phyloP scores from a whole-genome alignment of 2,888 invertebrate species.

The Polymixis lichenea region DNA sequence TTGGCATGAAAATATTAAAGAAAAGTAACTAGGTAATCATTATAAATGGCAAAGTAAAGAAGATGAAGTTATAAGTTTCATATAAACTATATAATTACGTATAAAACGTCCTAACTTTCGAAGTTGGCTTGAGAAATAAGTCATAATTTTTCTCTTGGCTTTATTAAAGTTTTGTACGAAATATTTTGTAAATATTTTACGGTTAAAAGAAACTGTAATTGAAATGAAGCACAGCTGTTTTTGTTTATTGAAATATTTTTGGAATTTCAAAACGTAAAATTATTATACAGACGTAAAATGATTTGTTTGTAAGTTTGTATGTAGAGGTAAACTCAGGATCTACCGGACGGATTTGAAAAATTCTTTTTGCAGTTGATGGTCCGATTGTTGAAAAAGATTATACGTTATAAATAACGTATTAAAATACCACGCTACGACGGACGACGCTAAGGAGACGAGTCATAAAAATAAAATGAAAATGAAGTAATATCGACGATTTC shows the following conservation, averaged over 20 bases:
- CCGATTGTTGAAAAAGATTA: too few species aligned
- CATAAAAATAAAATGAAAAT: too few species aligned
- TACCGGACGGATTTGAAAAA: too few species aligned
- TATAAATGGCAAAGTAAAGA: background rate
- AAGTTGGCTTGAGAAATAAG: slow-evolving; percentile 15
- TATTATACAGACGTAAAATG: too few species aligned
- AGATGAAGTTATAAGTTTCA: background rate
- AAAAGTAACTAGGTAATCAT: background rate
- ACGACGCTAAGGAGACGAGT: too few species aligned
- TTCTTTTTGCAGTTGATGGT: too few species aligned
- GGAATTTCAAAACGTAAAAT: background rate
- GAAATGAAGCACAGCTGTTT: slow-evolving; percentile 17
- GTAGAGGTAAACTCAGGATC: too few species aligned
- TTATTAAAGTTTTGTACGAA: slow-evolving; percentile 21
- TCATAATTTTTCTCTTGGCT: slow-evolving; percentile 13
- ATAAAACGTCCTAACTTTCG: slow-evolving; percentile 20
- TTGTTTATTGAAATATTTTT: slow-evolving; percentile 3
- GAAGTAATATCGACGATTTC: too few species aligned
- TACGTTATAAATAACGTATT: too few species aligned
- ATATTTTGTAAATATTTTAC: background rate
- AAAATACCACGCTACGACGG: too few species aligned
- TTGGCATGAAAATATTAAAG: background rate
- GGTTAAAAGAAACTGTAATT: slow-evolving; percentile 17
- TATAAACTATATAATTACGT: background rate
- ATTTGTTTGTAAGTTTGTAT: too few species aligned